These are phyloP conservation scores for Pithys albifrons DNA, from an alignment of 2,113 vertebrate species.

Conservation along the genomic window DNA sequence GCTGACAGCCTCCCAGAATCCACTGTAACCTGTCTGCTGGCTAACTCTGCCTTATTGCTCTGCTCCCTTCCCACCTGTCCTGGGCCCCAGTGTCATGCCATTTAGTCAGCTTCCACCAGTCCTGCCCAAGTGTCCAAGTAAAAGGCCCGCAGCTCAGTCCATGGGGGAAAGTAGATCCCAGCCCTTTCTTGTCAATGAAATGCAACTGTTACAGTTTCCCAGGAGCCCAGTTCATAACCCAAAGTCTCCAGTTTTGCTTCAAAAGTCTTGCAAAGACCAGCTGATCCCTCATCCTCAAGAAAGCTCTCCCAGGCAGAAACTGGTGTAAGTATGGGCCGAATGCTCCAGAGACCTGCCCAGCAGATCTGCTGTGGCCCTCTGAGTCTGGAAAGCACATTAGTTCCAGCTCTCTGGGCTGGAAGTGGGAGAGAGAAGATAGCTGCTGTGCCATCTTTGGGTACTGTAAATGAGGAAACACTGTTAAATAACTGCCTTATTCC, in stretches of 20 bases:
- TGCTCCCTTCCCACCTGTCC: neutral
- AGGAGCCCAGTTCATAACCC: neutral
- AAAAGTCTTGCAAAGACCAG: neutral
- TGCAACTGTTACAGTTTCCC: neutral
- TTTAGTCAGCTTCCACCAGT: neutral
- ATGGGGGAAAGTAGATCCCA: neutral
- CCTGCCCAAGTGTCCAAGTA: neutral
- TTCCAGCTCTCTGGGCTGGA: neutral
- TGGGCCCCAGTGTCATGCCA: rapidly evolving
- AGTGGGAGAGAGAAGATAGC: neutral
- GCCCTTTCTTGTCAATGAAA: neutral
- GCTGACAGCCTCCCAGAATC: neutral
- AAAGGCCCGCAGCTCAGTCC: neutral
- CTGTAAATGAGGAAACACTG: neutral
- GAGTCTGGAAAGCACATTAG: neutral
- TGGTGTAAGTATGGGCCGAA: neutral
- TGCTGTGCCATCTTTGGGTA: neutral
- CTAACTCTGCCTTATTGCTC: neutral
- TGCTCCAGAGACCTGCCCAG: neutral
- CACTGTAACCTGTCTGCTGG: neutral
- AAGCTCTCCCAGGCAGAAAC: neutral
- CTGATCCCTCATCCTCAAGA: neutral
- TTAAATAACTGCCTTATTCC: neutral
- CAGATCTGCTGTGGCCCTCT: neutral
- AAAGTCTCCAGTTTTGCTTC: neutral